A percentile compares a stretch with the other conserved stretches of the same genome.
These are phyloP conservation scores for Uria lomvia DNA, from an alignment of 2,113 vertebrate species.

Conservation along the genomic window DNA sequence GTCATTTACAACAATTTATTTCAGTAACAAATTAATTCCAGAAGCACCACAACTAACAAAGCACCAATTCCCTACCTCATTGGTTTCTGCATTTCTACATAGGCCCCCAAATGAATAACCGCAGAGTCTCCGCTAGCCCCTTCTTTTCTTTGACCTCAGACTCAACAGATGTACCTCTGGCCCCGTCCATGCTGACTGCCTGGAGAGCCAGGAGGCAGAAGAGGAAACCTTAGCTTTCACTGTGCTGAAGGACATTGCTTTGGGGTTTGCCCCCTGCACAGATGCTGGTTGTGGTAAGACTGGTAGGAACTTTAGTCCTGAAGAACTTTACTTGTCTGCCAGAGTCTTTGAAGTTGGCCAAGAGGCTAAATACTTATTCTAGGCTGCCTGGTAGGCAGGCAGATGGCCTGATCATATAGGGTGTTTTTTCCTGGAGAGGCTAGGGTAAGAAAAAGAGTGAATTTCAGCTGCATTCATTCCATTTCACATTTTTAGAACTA, in stretches of 20 bases:
- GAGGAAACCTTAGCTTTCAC: background rate
- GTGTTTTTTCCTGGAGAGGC: background rate
- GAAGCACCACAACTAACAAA: background rate
- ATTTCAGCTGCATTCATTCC: background rate
- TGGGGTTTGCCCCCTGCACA: background rate
- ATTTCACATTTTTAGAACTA: background rate
- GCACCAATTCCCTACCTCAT: background rate
- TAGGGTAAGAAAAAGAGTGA: background rate
- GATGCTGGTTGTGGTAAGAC: background rate
- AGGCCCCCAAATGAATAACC: background rate
- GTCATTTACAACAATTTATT: background rate
- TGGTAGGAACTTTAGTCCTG: background rate
- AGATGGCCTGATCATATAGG: background rate
- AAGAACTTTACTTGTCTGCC: background rate
- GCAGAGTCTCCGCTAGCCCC: rapidly evolving
- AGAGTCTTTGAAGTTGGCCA: background rate
- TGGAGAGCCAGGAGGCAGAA: background rate
- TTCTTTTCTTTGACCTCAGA: background rate
- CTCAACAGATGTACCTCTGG: background rate
- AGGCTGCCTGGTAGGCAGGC: background rate
- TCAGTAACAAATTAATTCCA: background rate
- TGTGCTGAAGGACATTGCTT: background rate
- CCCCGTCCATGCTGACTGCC: background rate
- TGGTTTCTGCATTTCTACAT: background rate
- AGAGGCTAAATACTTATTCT: background rate